phyloP scores from a whole-genome alignment of 1,140 invertebrate genomes.

The Chironomus striatipennis region DNA sequence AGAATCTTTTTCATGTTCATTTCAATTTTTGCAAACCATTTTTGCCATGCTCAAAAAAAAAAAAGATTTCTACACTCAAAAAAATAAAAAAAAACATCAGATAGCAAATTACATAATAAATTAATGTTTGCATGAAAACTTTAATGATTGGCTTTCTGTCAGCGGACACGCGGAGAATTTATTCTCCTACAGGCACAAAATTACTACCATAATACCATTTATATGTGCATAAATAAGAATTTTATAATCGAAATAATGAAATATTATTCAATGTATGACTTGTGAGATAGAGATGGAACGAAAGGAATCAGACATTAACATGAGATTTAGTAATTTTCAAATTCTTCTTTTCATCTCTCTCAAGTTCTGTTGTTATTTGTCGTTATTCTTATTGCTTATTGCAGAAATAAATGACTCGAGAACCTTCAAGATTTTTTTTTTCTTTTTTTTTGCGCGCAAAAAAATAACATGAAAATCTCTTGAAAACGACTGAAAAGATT shows the following conservation, averaged over 20 bases:
- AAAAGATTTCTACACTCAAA: neutral
- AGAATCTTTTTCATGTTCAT: conserved; percentile 19
- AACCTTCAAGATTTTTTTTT: no score
- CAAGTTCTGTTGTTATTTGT: neutral
- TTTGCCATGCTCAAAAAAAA: neutral
- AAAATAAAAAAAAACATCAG: neutral
- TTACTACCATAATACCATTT: neutral
- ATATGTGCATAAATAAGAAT: neutral
- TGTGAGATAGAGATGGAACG: no score
- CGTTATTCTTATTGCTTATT: neutral
- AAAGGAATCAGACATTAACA: neutral
- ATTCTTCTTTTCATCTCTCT: neutral
- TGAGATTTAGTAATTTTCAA: neutral
- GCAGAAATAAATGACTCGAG: no score
- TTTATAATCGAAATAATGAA: neutral
- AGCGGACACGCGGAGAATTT: conserved; percentile 2
- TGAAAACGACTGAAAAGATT: neutral
- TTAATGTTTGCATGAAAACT: conserved; percentile 18
- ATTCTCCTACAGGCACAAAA: neutral
- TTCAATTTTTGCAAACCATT: neutral
- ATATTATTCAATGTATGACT: neutral
- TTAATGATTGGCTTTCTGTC: conserved; percentile 17
- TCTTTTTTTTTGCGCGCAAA: conserved; percentile 3
- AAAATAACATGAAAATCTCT: no score
- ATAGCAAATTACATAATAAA: conserved; percentile 12